phyloP scores from a whole-genome alignment of 1,140 invertebrate species.

The Rhizoglyphus robini region DNA sequence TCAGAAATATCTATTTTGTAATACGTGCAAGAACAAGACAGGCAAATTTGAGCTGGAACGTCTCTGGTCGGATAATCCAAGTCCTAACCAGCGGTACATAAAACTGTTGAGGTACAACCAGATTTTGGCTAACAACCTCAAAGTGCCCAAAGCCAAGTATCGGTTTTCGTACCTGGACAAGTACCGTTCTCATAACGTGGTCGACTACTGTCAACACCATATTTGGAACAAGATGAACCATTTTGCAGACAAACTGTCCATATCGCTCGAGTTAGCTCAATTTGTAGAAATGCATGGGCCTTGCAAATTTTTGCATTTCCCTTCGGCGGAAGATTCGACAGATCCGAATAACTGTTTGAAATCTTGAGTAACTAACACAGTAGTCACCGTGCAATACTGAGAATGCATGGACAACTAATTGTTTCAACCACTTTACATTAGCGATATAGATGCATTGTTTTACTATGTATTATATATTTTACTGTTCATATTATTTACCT shows the following conservation, averaged over 20 bases:
- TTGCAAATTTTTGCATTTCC: background rate
- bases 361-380: no score
- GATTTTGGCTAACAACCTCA: background rate
- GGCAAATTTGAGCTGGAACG: background rate
- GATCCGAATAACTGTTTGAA: no score
- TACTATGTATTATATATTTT: background rate
- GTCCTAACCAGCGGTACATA: background rate
- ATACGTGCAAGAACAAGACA: background rate
- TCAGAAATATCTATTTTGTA: background rate
- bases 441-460: background rate
- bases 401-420: background rate
- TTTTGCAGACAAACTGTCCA: background rate
- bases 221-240: background rate
- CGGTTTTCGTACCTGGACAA: background rate
- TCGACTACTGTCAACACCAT: background rate
- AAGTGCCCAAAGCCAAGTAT: background rate
- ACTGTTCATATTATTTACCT: background rate
- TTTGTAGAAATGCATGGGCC: constrained; percentile 9
- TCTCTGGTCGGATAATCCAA: background rate
- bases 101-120: background rate
- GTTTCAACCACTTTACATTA: no score
- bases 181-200: background rate
- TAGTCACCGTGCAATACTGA: background rate
- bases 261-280: background rate
- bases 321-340: background rate